Base-by-base conservation (phyloP, 2,113 vertebrate species). In the Garra rufa region DNA sequence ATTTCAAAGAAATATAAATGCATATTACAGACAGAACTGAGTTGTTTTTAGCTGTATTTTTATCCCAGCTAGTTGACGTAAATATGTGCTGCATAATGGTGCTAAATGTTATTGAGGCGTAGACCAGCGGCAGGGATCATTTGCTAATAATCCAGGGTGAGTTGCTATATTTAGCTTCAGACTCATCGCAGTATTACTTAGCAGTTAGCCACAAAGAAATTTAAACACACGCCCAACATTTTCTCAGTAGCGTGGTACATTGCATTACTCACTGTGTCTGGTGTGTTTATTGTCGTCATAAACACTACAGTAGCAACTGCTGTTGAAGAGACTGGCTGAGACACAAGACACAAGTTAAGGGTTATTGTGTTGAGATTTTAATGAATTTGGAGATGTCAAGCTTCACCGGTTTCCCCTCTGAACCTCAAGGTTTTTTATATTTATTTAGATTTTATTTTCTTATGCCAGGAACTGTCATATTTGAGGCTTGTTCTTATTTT, bases 101-200 rank as follows among this genome's bases (percentile, higher is more conserved):
- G 15, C 73, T 76, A 41, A 76, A 76, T 52, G 73, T 55, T 76
- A 50, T 21, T 17, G n/a, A 28, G 4, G 50, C 2, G 1, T n/a
- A 63, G 14, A 1, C 9, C 1, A 13, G 21, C n/a, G 4, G n/a
- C 41, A 26, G 38, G 14, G 24, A 44, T 79, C 57, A 17, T 63
- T 79, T 7, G 3, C 57, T 79, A 63, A 63, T 79, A 44, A 28
- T 63, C 55, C 41, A 63, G 38, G 0, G 76, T 63, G 38, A 19
- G 21, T 44, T 63, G 76, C 38, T 63, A 28, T 79, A 26, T 79
- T 79, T 63, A 79, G 76, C 55, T 19, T 0, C 15, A 19, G 55
- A 46, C 57, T 63, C 55, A 79, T 63, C 17, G 34, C 30, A 4
- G 30, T 69, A 69, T 67, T 67, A 67, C 38, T 79, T 43, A 73